Percentiles rank a stretch among this genome's conserved stretches.
phyloP scores from a whole-genome alignment of 2,797 vertebrate genomes.

The Anguilla megastoma region DNA sequence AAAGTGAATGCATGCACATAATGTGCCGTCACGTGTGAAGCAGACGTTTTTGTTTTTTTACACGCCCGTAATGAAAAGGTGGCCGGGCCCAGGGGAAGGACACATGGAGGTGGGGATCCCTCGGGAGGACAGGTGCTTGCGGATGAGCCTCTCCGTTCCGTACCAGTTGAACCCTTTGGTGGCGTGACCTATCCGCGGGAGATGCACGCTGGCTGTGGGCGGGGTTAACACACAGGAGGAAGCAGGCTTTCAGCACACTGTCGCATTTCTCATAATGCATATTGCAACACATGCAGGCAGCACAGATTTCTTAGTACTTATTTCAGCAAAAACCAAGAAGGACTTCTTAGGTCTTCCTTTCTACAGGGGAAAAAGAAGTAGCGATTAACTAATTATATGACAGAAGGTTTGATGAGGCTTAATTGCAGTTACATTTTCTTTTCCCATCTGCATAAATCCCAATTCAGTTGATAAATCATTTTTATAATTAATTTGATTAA shows the following conservation, averaged over 20 bases:
- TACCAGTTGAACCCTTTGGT: constrained; percentile 95
- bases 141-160: constrained; percentile 87
- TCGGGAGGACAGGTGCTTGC: constrained; percentile 80
- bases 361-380: too few species aligned
- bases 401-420: too few species aligned
- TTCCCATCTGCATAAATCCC: too few species aligned
- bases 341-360: too few species aligned
- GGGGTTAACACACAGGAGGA: constrained; percentile 24
- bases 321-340: too few species aligned
- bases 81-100: constrained; percentile 62
- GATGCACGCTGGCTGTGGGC: constrained; percentile 84
- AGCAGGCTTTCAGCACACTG: background rate
- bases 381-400: too few species aligned
- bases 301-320: background rate
- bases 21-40: too few species aligned
- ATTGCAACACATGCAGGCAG: background rate
- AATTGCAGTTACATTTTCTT: too few species aligned
- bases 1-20: too few species aligned
- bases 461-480: too few species aligned
- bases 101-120: constrained; percentile 86
- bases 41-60: background rate
- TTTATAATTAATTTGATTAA: too few species aligned
- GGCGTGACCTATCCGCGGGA: constrained; percentile 88
- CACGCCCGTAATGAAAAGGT: background rate
- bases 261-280: background rate